Percentiles rank a stretch among this genome's conserved stretches.
Conservation (phyloP, 2,888 invertebrate species). For the Chaetogeoica ovagalla region DNA sequence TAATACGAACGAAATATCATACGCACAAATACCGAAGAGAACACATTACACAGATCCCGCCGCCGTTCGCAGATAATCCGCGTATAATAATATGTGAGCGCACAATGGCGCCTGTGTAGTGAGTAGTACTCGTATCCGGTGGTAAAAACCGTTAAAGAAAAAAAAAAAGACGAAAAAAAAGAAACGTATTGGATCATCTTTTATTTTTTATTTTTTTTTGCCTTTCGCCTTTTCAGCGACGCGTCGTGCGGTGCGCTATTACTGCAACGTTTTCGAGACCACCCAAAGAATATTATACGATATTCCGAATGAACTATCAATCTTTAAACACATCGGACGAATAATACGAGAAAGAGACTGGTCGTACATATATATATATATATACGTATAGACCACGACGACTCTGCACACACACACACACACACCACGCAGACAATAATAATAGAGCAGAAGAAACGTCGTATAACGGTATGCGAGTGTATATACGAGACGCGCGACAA, state of each 20-base stretch:
- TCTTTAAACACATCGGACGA: slow-evolving; percentile 1
- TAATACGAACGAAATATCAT: too few relatives aligned
- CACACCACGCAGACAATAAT: background rate
- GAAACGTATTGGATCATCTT: background rate
- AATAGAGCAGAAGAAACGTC: background rate
- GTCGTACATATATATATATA: background rate
- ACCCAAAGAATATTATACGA: background rate
- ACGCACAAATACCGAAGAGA: too few relatives aligned
- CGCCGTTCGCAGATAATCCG: too few relatives aligned
- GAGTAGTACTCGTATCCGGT: too few relatives aligned
- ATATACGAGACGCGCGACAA: background rate
- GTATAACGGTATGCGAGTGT: background rate
- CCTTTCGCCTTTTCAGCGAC: background rate
- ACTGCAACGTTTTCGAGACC: background rate
- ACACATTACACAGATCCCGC: too few relatives aligned
- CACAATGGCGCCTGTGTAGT: too few relatives aligned
- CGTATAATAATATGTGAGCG: too few relatives aligned
- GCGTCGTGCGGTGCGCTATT: too few relatives aligned
- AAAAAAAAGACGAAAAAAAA: background rate
- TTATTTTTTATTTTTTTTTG: background rate
- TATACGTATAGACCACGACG: too few relatives aligned
- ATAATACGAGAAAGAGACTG: background rate
- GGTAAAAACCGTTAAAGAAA: slow-evolving; percentile 25
- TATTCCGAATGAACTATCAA: slow-evolving; percentile 26
- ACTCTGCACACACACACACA: too few relatives aligned